Percentiles rank a stretch among this genome's conserved stretches.
Evolutionary conservation across 2,888 invertebrate genomes (phyloP).

Genomic region (Epinotia nisella): DNA sequence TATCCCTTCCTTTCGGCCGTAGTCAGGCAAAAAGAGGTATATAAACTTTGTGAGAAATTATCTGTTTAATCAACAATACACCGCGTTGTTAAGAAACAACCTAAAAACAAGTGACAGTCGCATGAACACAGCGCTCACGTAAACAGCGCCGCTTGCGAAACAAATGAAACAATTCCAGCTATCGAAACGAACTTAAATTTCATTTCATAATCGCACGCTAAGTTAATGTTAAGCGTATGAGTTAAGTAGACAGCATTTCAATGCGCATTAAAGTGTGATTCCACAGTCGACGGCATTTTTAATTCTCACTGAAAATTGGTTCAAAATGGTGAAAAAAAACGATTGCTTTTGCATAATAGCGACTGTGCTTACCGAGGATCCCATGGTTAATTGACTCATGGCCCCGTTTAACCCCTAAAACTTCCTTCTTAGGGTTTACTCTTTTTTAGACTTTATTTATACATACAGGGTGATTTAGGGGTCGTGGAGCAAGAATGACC

Average conservation of each 20-base stretch:
- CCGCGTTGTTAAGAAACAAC: neutral
- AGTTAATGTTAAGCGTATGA: constrained; percentile 41
- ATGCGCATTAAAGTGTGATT: neutral
- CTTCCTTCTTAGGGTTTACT: too few species aligned
- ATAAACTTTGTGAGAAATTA: neutral
- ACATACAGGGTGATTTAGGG: too few species aligned
- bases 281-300: neutral
- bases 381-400: too few species aligned
- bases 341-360: too few species aligned
- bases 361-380: too few species aligned
- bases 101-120: neutral
- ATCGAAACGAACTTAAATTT: constrained; percentile 47
- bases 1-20: too few species aligned
- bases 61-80: neutral
- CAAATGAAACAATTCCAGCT: constrained; percentile 50
- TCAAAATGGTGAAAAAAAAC: too few species aligned
- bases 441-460: too few species aligned
- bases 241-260: constrained; percentile 27
- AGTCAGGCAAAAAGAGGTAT: too few species aligned
- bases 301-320: too few species aligned
- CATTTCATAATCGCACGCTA: constrained; percentile 50
- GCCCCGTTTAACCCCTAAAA: too few species aligned
- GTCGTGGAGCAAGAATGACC: too few species aligned
- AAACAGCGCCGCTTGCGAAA: constrained; percentile 51
- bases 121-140: neutral